A percentile compares a stretch with the other conserved stretches of the same genome.
Conservation (phyloP, 2,113 vertebrate species). For the Nibea coibor region DNA sequence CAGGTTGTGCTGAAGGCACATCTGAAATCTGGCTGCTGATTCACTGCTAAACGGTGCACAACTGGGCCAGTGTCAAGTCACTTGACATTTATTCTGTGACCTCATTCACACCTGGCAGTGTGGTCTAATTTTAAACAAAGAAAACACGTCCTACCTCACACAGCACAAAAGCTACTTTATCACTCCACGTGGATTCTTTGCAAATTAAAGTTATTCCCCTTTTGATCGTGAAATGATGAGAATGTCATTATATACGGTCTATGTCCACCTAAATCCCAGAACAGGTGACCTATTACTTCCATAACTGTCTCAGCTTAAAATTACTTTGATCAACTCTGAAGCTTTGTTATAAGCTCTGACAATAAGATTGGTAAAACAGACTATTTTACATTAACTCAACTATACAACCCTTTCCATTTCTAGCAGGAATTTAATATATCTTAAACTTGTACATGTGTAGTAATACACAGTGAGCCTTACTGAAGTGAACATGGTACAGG, state of each 20-base stretch:
- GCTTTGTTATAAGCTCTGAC: background rate
- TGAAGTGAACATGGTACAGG: conserved; percentile 16
- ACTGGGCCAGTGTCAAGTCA: conserved; percentile 12
- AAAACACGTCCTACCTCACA: background rate
- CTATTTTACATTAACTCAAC: too few relatives aligned
- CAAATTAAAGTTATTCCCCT: background rate
- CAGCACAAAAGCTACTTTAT: background rate
- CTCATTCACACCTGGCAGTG: conserved; percentile 1
- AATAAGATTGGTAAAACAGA: background rate
- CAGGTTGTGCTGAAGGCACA: conserved; percentile 1
- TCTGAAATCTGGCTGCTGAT: background rate
- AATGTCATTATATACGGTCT: background rate
- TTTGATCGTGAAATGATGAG: background rate
- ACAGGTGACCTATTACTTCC: background rate
- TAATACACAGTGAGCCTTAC: background rate
- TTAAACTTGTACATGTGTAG: background rate
- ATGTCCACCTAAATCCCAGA: background rate
- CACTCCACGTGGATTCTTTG: background rate
- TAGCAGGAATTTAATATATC: background rate
- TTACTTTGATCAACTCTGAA: background rate
- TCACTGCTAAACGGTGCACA: conserved; percentile 14
- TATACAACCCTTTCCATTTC: background rate
- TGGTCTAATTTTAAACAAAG: conserved; percentile 10
- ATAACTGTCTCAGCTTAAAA: background rate
- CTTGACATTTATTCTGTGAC: conserved; percentile 6